Evolutionary conservation across 1,140 invertebrate species (phyloP).

Genomic region (honey bee (Apis mellifera)): DNA sequence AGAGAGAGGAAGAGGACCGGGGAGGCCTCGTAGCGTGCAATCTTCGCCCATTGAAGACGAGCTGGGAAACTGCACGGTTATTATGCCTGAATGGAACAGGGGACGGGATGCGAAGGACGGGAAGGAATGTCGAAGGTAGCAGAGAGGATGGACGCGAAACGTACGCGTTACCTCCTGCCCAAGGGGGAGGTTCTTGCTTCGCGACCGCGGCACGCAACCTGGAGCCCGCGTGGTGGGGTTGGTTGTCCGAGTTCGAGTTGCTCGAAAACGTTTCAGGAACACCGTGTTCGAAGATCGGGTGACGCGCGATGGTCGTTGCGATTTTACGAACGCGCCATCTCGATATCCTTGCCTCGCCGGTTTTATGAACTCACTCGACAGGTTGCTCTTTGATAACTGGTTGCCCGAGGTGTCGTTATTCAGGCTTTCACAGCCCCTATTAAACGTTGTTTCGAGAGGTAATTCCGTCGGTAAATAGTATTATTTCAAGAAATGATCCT

Average conservation of each 20-base stretch:
- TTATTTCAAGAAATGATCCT: neutral
- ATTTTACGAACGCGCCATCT: constrained; percentile 43
- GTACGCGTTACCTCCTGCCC: constrained; percentile 61
- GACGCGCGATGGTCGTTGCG: constrained; percentile 21
- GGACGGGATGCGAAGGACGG: constrained; percentile 61
- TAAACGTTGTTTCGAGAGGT: neutral
- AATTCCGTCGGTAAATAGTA: neutral
- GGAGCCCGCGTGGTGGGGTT: constrained; percentile 52
- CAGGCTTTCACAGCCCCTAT: neutral
- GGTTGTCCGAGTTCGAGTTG: constrained; percentile 43
- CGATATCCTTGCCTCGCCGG: neutral
- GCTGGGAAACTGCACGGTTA: constrained; percentile 81
- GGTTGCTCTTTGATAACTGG: constrained; percentile 37
- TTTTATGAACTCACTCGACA: constrained; percentile 54
- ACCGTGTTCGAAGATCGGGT: constrained; percentile 1
- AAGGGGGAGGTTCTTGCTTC: constrained; percentile 67
- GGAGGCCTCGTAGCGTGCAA: constrained; percentile 79
- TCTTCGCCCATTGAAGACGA: constrained; percentile 80
- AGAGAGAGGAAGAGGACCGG: constrained; percentile 60
- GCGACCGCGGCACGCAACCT: constrained; percentile 70
- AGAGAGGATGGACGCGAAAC: constrained; percentile 68
- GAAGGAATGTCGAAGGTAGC: constrained; percentile 70
- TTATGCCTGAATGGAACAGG: constrained; percentile 79
- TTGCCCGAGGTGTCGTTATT: constrained; percentile 12
- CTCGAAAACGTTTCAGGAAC: constrained; percentile 49